Percentiles rank a stretch among this genome's conserved stretches.
phyloP scores from a whole-genome alignment of 2,888 invertebrate genomes.

The Drosophila multiciliata region DNA sequence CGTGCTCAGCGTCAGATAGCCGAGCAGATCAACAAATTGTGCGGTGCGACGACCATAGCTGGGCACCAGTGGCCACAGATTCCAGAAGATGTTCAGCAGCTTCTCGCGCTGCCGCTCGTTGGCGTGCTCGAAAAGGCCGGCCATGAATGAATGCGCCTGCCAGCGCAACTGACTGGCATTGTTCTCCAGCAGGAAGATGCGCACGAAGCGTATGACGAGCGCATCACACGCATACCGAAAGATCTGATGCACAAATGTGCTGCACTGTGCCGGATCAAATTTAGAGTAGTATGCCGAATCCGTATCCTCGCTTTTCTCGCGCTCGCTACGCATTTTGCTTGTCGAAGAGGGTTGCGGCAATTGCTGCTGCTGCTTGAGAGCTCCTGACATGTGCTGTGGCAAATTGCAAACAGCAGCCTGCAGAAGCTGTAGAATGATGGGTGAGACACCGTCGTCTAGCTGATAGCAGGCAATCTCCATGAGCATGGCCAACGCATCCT shows the following conservation, averaged over 20 bases:
- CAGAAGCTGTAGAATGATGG: conserved; percentile 94
- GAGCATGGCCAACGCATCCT: conserved; percentile 91
- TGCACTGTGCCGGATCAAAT: conserved; percentile 89
- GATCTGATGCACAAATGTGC: conserved; percentile 89
- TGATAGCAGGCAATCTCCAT: conserved; percentile 92
- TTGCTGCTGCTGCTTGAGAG: conserved; percentile 59
- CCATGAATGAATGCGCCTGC: conserved; percentile 96
- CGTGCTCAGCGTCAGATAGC: conserved; percentile 96
- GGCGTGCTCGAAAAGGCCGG: conserved; percentile 94
- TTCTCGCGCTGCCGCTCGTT: conserved; percentile 91
- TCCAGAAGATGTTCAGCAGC: conserved; percentile 94
- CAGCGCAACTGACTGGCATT: conserved; percentile 96
- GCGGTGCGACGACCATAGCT: conserved; percentile 97
- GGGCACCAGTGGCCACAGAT: conserved; percentile 95
- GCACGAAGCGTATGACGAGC: conserved; percentile 89
- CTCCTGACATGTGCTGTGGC: conserved; percentile 48
- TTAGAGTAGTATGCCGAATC: conserved; percentile 87
- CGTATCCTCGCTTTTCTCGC: conserved; percentile 89
- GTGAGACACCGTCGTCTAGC: conserved; percentile 95
- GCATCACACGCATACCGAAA: conserved; percentile 87
- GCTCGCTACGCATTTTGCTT: conserved; percentile 86
- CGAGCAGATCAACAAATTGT: conserved; percentile 98
- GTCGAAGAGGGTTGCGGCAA: conserved; percentile 26
- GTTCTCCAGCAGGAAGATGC: conserved; percentile 96
- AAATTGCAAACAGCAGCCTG: conserved; percentile 93